Conservation (phyloP, 2,888 invertebrate species). For the Hirtodrosophila alboralis region DNA sequence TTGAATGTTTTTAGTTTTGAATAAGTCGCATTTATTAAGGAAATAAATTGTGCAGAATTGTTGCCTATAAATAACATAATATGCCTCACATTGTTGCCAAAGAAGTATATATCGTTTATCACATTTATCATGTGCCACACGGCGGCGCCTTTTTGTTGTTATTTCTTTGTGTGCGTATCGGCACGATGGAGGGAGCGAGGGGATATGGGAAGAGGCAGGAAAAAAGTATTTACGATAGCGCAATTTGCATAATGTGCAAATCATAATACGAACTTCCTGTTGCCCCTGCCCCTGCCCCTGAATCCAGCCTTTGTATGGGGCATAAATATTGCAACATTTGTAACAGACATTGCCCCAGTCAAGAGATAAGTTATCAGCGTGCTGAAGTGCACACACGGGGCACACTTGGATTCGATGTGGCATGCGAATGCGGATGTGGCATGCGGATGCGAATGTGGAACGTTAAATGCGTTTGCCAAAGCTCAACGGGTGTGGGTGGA, state of each 20-base stretch:
- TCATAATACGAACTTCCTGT: slow-evolving; percentile 75
- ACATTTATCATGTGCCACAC: slow-evolving; percentile 74
- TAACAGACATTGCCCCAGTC: slow-evolving; percentile 62
- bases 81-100: slow-evolving; percentile 51
- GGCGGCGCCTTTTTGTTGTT: slow-evolving; percentile 60
- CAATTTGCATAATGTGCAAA: slow-evolving; percentile 79
- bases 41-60: slow-evolving; percentile 36
- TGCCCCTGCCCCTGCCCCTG: too few relatives aligned
- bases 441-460: slow-evolving; percentile 29
- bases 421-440: slow-evolving; percentile 19
- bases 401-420: slow-evolving; percentile 47
- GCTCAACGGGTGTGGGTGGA: slow-evolving; percentile 30
- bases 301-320: slow-evolving; percentile 27
- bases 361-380: slow-evolving; percentile 67
- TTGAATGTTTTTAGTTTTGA: slow-evolving; percentile 1
- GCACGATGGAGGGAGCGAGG: too few relatives aligned
- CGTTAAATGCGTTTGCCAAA: slow-evolving; percentile 50
- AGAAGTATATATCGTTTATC: slow-evolving; percentile 61
- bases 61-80: slow-evolving; percentile 33
- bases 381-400: slow-evolving; percentile 70
- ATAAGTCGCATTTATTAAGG: slow-evolving; percentile 44
- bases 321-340: slow-evolving; percentile 79
- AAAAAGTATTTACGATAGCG: slow-evolving; percentile 73
- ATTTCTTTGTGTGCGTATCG: slow-evolving; percentile 16
- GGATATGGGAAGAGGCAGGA: slow-evolving; percentile 3